These are phyloP conservation scores for Melanostigma gelatinosum DNA, from an alignment of 2,113 vertebrate genomes.

Conservation along the genomic window DNA sequence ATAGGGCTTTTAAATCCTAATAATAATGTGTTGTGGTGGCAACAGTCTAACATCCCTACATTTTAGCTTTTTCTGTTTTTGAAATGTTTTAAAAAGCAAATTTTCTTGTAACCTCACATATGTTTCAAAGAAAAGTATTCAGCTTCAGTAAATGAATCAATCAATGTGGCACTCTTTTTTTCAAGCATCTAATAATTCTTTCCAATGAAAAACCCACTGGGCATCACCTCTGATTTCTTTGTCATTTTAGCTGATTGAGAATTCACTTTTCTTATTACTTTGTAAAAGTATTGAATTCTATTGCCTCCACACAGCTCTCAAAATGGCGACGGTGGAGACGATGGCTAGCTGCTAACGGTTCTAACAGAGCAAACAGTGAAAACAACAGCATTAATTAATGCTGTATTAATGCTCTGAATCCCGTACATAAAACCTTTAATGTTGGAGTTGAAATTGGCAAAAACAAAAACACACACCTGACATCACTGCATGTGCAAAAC, in stretches of 20 bases:
- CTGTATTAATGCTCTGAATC: no score
- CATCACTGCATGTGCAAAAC: background rate
- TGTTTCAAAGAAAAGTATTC: background rate
- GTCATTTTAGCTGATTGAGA: background rate
- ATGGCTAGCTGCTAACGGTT: background rate
- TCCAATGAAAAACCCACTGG: background rate
- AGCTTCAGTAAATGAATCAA: background rate
- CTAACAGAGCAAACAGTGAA: background rate
- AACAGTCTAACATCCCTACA: background rate
- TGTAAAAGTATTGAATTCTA: background rate
- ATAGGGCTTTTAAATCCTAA: background rate
- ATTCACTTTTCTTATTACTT: background rate
- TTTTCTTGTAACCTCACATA: background rate
- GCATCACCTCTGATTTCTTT: background rate
- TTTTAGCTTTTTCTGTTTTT: background rate
- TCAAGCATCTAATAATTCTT: background rate
- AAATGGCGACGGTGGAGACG: background rate
- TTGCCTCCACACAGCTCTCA: background rate
- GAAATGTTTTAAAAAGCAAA: background rate
- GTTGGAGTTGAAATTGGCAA: no score
- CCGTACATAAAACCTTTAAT: no score
- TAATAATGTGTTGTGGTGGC: background rate
- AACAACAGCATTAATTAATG: no score
- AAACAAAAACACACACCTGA: background rate
- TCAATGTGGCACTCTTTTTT: background rate